Base-by-base conservation (phyloP, 2,888 invertebrate species). In the Parnassius glacialis region DNA sequence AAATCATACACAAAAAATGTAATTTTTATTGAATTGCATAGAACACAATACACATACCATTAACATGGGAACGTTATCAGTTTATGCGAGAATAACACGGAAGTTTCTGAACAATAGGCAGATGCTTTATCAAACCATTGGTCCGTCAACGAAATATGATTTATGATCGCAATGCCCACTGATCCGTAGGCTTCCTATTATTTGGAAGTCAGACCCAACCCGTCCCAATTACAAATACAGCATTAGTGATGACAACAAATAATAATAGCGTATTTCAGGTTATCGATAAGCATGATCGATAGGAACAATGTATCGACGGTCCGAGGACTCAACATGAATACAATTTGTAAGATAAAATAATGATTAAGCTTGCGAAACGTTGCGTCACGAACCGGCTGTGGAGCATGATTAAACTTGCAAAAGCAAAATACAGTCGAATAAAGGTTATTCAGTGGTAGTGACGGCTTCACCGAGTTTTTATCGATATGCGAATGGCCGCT, bases 341-440 rank as follows among this genome's bases (percentile, higher is more conserved):
- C 90, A 89, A 90, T 90, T 90, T 90, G 90, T 88, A 84, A 85
- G 90, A 90, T 89, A 90, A 90, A 89, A 88, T 90, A 90, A 89
- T 88, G 87, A 87, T 87, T 84, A 83, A 79, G 83, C 76, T 90
- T 90, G 87, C 87, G 86, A 90, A 91, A 91, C 80, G 79, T 87
- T 88, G 85, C 89, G 85, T 90, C 90, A 91, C 90, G 90, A 90
- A 75, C 82, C 75, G 70, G 79, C 83, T 79, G 75, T 81, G 79
- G 76, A 84, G 85, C 88, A 88, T 90, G 89, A 88, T 91, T 90
- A 90, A 89, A 89, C 90, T 90, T 90, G 90, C 90, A 90, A 90
- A 87, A 90, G 90, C 90, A 84, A 87, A 88, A 84, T 83, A 87
- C 86, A 84, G 80, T 70, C 82, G 78, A 87, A 87, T 87, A 90